These are phyloP conservation scores for Rhizomys pruinosus DNA, from an alignment of 2,113 vertebrate genomes.

Conservation along the genomic window DNA sequence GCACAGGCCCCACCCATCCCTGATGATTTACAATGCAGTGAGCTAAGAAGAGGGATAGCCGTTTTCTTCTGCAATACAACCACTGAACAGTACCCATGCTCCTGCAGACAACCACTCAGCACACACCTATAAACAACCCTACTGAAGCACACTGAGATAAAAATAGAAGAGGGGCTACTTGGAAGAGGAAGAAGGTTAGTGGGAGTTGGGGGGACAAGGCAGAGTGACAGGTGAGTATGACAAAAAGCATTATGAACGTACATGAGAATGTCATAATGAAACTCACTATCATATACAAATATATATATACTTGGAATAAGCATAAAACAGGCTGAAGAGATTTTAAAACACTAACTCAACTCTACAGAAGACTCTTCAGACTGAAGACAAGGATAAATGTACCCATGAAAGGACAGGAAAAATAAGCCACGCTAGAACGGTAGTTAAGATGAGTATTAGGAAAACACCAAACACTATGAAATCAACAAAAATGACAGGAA, in stretches of 20 bases:
- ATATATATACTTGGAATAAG: neutral
- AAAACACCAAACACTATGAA: neutral
- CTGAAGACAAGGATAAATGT: neutral
- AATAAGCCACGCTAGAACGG: neutral
- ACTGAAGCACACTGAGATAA: neutral
- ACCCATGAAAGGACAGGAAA: neutral
- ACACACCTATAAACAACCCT: too few relatives aligned
- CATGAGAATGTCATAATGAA: neutral
- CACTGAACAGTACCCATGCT: neutral
- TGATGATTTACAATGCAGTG: neutral
- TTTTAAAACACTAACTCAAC: neutral
- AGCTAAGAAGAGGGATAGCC: neutral
- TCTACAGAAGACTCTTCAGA: neutral
- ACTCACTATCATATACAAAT: neutral
- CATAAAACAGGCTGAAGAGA: neutral
- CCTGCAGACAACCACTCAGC: neutral
- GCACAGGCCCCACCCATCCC: too few relatives aligned
- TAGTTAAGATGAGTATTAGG: neutral
- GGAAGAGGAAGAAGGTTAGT: neutral
- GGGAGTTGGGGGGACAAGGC: neutral
- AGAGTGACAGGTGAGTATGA: neutral
- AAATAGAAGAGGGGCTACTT: neutral
- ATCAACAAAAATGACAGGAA: neutral
- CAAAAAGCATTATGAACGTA: neutral
- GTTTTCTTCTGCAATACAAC: neutral